Evolutionary conservation across 1,140 invertebrate species (phyloP), one percentile per base, ranked within the genome.

Genomic region (Phenacoccus solenopsis): DNA sequence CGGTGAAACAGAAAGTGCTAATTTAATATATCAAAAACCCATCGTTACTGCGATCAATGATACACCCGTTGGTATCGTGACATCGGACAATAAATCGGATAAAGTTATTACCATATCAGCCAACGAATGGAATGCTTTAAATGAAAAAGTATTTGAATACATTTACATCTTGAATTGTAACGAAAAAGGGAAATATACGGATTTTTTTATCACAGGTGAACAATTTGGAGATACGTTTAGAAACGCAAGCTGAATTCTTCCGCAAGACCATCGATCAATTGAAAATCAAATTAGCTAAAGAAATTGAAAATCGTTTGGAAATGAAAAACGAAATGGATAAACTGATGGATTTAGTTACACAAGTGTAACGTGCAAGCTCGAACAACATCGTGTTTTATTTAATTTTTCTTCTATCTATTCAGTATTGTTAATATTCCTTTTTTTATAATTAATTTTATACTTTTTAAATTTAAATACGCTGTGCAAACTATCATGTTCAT

Each of bases 301-400:
- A 75, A 22, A 56, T 28, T 0, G 73, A 75, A 68, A 74, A 70
- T 28, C 64, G 75, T 20, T 13, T 71, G 0, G 56, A 59, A 2
- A 74, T 76, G 28, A 71, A 76, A 57, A 73, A 73, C 16, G 74
- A 75, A 72, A 67, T 76, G 25, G 73, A 75, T 35, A 76, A 76
- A 57, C 49, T 76, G 25, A 73, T 73, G 28, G 72, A 74, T 25
- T 70, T 75, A 57, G 73, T 75, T 3, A 75, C 75, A 12, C 74
- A 75, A 69, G 75, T 75, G 9, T 75, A 56, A 74, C 16, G 38
- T 49, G 3, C 38, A 49, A 49, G 13, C 38, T n/a, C n/a, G n/a
- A 49, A 49, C 13, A 49, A 9, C 5, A 5, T 9, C 20, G 38
- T 49, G 13, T 49, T 49, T 49, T 49, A 16, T 32, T 13, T 32